Evolutionary conservation across 2,888 invertebrate species (phyloP), one percentile per base, ranked within the genome.

Genomic region (Schrankia costaestrigalis): DNA sequence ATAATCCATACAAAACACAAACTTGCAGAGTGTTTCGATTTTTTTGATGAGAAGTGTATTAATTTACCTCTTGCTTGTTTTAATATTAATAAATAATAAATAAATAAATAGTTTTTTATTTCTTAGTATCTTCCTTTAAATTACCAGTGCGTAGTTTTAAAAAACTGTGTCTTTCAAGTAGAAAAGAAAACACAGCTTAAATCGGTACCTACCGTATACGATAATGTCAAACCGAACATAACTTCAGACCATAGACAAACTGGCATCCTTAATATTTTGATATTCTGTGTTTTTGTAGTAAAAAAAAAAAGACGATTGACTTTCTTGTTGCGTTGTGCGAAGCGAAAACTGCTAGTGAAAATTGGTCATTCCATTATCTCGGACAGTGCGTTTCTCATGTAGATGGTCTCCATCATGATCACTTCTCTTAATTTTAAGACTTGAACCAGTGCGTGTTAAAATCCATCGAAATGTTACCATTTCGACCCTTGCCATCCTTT

Each of bases 391-490:
- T 23, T 17, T 23, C 9, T 31, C 22, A 32, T 23, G 23, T 40
- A 24, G 23, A 46, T 43, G 51, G 23, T 35, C 26, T 31, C 19
- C 13, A 18, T 30, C 24, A 17, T 34, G 19, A 37, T n/a, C n/a
- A 29, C 32, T 38, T 31, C 23, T 27, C 35, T 19, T 46, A 31
- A 32, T 5, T 4, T 7, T n/a, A 25, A 25, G 25, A 2, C 11
- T 11, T 11, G 22, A 10, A 23, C 41, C 33, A 35, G 41, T 51
- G 53, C 2, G 19, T 14, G 26, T 46, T 13, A 9, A 27, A 25
- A 31, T 12, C 24, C 35, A 30, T 44, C 48, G 60, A 57, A 63
- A 66, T 65, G 63, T 46, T 66, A 43, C 46, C 43, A 46, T 41
- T 49, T 45, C 42, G 41, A 43, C 41, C 35, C 46, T 52, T 57